Base-by-base conservation (phyloP, 2,888 invertebrate genomes). In the Eristalis arbustorum region DNA sequence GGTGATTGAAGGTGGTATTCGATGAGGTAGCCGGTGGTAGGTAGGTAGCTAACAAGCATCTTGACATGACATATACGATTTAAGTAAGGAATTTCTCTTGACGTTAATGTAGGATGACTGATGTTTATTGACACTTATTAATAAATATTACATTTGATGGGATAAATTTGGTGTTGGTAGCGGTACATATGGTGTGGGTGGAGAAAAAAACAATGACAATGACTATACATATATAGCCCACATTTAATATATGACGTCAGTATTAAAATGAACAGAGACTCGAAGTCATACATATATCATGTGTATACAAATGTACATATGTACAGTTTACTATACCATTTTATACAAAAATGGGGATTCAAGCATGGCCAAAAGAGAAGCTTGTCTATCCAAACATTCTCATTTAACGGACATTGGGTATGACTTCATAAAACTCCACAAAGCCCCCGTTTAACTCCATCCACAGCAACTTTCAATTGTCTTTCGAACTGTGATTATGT, bases 401-500 rank as follows among this genome's bases (percentile, higher is more conserved):
- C 18, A 56, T 56, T 56, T 56, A 56, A 56, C 22, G 42, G 37
- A 77, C 57, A 56, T 34, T 37, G 64, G 63, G 56, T 56, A 13
- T 62, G 73, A 85, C 68, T 85, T 77, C 76, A 85, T 85, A 59
- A 85, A 85, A 84, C 22, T 69, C 25, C 18, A 42, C 56, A 61
- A 61, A 81, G 49, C 63, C 23, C 77, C 40, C 37, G 42, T 68
- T 14, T 62, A 61, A 49, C 64, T 66, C 69, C 68, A 81, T 66
- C 61, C 66, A 31, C 14, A n/a, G 62, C 57, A 85, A 82, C 71
- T 78, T 87, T 87, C 83, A 83, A 87, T 87, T 87, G 83, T 72
- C 75, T 87, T 78, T 78, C 78, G 71, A 83, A 72, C 71, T 87
- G 83, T 83, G 87, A 87, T 87, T 83, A 87, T 83, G 78, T 78